A percentile compares a stretch with the other conserved stretches of the same genome.
These are phyloP conservation scores for Agraylea sexmaculata DNA, from an alignment of 1,140 invertebrate species.

Conservation along the genomic window DNA sequence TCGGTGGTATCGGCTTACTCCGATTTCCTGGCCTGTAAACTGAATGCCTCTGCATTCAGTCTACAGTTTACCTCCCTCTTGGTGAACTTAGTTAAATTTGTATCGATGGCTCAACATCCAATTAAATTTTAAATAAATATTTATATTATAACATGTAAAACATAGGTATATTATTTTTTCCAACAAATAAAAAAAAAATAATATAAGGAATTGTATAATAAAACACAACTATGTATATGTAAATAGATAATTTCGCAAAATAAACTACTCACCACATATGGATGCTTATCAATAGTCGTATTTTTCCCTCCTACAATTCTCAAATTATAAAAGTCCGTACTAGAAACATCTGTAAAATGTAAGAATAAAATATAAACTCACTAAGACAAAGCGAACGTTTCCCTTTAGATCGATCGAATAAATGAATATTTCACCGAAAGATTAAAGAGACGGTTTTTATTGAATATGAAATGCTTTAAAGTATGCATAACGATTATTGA, in stretches of 20 bases:
- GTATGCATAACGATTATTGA: too few relatives aligned
- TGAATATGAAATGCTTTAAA: too few relatives aligned
- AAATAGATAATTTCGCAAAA: conserved; percentile 2
- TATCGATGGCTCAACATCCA: too few relatives aligned
- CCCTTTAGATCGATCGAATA: not conserved
- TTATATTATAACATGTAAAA: too few relatives aligned
- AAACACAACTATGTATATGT: conserved; percentile 6
- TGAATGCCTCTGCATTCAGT: too few relatives aligned
- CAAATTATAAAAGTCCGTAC: conserved; percentile 5
- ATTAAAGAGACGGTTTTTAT: not conserved
- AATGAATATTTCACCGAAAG: not conserved
- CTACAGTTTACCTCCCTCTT: too few relatives aligned
- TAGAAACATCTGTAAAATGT: not conserved
- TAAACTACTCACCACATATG: conserved; percentile 26
- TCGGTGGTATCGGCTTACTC: too few relatives aligned
- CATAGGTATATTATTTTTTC: too few relatives aligned
- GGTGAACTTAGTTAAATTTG: too few relatives aligned
- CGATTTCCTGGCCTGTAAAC: too few relatives aligned
- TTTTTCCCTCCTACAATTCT: conserved; percentile 28
- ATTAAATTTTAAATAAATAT: too few relatives aligned
- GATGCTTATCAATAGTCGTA: conserved; percentile 24
- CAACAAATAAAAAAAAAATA: too few relatives aligned
- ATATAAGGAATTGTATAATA: conserved; percentile 12
- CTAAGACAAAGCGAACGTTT: conserved; percentile 1
- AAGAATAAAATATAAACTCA: not conserved